Evolutionary conservation across 2,888 invertebrate genomes (phyloP), one percentile per base, ranked within the genome.

Genomic region (Diplazon laetatorius): DNA sequence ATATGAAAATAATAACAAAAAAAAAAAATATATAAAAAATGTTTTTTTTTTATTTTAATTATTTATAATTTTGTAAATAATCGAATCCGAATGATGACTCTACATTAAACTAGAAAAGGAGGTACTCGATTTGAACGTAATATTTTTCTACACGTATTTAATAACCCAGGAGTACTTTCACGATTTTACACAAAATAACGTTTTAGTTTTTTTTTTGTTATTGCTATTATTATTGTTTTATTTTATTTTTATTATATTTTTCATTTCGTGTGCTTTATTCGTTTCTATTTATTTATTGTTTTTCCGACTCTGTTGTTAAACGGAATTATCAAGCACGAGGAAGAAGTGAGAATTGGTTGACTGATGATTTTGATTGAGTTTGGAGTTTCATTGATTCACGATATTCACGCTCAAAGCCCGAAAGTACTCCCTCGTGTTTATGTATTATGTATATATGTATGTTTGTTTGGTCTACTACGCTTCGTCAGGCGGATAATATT

Each of bases 151-250:
- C n/a, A 18, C 37, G 48, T 50, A 50, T n/a, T n/a, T 37, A n/a
- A 75, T 55, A 50, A 37, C 35, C 63, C 39, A 65, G 69, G 65
- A 78, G 78, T 78, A 78, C 82, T 84, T 83, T 84, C 82, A 83
- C 82, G 82, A 82, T 75, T 46, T 35, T n/a, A n/a, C n/a, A n/a
- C n/a, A n/a, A n/a, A n/a, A n/a, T n/a, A n/a, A n/a, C n/a, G n/a
- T n/a, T 16, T 50, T 5, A 50, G 30, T 14, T 37, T 66, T 44
- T 62, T 42, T 39, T 20, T 59, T 76, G 5, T 46, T 69, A 62
- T 73, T 55, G n/a, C n/a, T n/a, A 12, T 46, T 35, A 68, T 48
- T 8, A 46, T 37, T 18, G 37, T 5, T 59, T 62, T 42, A 20
- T 1, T 65, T 10, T 46, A 46, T 59, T 44, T 72, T 35, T 69